Evolutionary conservation across 1,140 invertebrate genomes (phyloP).

Genomic region (Battus philenor): DNA sequence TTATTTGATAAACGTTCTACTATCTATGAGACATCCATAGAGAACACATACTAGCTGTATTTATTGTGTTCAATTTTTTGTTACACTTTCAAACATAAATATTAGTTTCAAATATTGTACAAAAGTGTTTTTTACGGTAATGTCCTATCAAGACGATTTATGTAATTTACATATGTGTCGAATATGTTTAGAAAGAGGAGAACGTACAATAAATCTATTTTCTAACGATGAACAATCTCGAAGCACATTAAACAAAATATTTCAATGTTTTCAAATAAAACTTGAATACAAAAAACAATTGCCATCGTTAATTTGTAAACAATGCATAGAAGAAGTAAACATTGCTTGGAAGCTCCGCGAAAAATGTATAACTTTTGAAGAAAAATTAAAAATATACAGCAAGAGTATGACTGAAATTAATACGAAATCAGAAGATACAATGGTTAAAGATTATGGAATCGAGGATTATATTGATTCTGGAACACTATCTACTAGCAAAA

Average conservation of each 20-base stretch:
- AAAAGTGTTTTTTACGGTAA: no score
- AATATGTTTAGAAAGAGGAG: conserved; percentile 39
- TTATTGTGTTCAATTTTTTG: no score
- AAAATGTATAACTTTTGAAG: conserved; percentile 47
- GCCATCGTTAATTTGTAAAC: conserved; percentile 39
- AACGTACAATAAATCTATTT: conserved; percentile 32
- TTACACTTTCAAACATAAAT: no score
- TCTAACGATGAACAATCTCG: conserved; percentile 29
- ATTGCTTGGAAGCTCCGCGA: conserved; percentile 40
- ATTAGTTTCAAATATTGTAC: no score
- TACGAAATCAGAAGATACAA: no score
- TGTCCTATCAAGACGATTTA: no score
- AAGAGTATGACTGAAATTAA: conserved; percentile 18
- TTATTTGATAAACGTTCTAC: no score
- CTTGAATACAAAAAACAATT: conserved; percentile 33
- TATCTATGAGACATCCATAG: no score
- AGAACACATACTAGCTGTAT: no score
- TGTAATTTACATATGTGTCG: conserved; percentile 31
- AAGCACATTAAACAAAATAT: conserved; percentile 40
- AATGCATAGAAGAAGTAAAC: conserved; percentile 44
- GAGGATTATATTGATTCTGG: no score
- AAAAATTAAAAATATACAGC: conserved; percentile 26
- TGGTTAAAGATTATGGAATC: no score
- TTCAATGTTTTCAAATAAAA: conserved; percentile 47
- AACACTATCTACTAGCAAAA: no score